Conservation (phyloP, 2,797 vertebrate genomes). For the Chaenodraco wilsoni region DNA sequence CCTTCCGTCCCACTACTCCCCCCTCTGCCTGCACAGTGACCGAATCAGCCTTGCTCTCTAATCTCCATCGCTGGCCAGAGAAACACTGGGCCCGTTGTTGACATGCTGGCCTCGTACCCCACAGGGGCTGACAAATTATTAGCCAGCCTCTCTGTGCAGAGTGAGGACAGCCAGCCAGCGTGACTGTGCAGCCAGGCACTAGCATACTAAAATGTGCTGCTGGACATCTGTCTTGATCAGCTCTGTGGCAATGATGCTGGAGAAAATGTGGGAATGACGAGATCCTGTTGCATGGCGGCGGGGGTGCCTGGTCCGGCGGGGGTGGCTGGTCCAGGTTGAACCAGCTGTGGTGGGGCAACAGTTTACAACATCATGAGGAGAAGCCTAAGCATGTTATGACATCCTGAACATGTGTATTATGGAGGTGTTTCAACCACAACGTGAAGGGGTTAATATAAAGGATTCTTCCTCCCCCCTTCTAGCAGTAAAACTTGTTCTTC, state of each 20-base stretch:
- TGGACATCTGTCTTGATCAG: slow-evolving; percentile 62
- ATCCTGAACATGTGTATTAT: slow-evolving; percentile 24
- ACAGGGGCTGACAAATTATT: slow-evolving; percentile 84
- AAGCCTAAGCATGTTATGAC: slow-evolving; percentile 14
- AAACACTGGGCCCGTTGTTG: slow-evolving; percentile 85
- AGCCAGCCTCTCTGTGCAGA: slow-evolving; percentile 75
- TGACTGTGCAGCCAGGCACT: slow-evolving; percentile 40
- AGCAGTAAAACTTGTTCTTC: slow-evolving; percentile 86
- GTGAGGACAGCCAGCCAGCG: slow-evolving; percentile 59
- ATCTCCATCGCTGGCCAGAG: slow-evolving; percentile 77
- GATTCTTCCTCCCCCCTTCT: slow-evolving; percentile 77
- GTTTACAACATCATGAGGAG: slow-evolving; percentile 29
- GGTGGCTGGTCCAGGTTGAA: slow-evolving; percentile 32
- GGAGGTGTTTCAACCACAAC: slow-evolving; percentile 56
- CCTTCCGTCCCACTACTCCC: slow-evolving; percentile 12
- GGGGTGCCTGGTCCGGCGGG: slow-evolving; percentile 24
- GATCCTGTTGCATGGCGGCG: slow-evolving; percentile 30
- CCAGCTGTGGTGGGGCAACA: slow-evolving; percentile 51
- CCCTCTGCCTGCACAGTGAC: slow-evolving; percentile 57
- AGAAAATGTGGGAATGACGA: slow-evolving; percentile 57
- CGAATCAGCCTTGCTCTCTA: slow-evolving; percentile 74
- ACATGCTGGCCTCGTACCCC: slow-evolving; percentile 77
- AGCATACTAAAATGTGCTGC: slow-evolving; percentile 61
- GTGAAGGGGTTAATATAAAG: slow-evolving; percentile 78
- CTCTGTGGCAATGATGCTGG: slow-evolving; percentile 51